Base-by-base conservation (phyloP, 2,888 invertebrate species). In the Smittia aterrima region DNA sequence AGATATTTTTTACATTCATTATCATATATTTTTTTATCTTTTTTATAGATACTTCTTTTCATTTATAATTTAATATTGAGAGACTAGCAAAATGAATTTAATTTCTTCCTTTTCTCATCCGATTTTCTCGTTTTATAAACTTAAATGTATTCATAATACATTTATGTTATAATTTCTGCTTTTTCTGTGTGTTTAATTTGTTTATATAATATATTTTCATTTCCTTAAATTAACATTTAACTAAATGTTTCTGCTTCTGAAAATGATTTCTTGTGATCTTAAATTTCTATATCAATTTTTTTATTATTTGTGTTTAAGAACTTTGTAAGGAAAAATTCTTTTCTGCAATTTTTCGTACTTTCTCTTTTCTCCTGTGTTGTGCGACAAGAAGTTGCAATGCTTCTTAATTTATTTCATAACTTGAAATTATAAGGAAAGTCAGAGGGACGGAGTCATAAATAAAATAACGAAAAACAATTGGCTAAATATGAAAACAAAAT, bases 1-100 rank as follows among this genome's bases (percentile, higher is more conserved):
- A 58, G 58, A 58, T 18, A 58, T 58, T 22, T 58, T 58, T 58
- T 58, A 58, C 58, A 58, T 58, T 47, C 47, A 47, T 47, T n/a
- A 16, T 47, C 16, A 22, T 22, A 47, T 47, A 47, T 47, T 47
- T 47, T 47, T 32, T 32, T 6, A 6, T 9, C n/a, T 9, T 22
- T 58, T 58, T 58, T 58, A 58, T 58, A 7, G 58, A 58, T 58
- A 58, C 7, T 58, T 58, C n/a, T 58, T 22, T 58, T 58, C 58
- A 22, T 58, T 22, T 58, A 18, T 58, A 58, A 13, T 58, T 58
- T 58, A 58, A 58, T 58, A 58, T 58, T 58, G 58, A 58, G 58
- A 58, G 58, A 58, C 58, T 58, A 58, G 58, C 58, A 22, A 58
- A 58, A 18, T 18, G 18, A 58, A 6, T 47, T 6, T 18, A 22